Conservation (phyloP, 2,888 invertebrate genomes). For the Anthophora plumipes region DNA sequence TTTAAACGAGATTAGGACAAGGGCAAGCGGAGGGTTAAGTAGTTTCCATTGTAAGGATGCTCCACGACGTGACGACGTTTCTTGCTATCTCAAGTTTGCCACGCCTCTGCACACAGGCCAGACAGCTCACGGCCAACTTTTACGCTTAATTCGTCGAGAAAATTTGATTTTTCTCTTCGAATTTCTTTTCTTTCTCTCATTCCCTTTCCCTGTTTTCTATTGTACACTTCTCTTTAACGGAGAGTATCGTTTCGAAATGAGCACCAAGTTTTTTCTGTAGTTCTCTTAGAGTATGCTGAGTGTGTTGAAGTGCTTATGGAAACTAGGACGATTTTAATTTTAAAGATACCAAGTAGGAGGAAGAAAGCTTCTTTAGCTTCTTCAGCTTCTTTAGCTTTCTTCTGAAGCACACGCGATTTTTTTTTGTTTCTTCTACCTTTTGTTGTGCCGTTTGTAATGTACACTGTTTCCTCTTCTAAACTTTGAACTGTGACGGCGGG, state of each 20-base stretch:
- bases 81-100: conserved; percentile 40
- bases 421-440: neutral
- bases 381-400: neutral
- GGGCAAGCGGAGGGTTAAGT: conserved; percentile 73
- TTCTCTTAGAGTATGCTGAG: no score
- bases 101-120: conserved; percentile 24
- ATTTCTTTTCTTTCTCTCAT: neutral
- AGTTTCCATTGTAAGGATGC: conserved; percentile 72
- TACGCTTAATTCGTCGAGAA: conserved; percentile 26
- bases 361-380: neutral
- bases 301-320: neutral
- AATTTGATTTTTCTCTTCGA: neutral
- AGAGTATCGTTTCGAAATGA: no score
- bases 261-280: no score
- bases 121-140: conserved; percentile 26
- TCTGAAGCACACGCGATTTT: neutral
- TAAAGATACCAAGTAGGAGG: neutral
- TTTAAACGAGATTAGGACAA: conserved; percentile 72
- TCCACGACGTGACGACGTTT: conserved; percentile 67
- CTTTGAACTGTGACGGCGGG: no score
- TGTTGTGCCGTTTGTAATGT: neutral
- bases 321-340: conserved; percentile 3
- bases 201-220: no score
- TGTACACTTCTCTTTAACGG: no score
- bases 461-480: neutral